A percentile compares a stretch with the other conserved stretches of the same genome.
phyloP scores from a whole-genome alignment of 2,888 invertebrate species.

The Marasmarcha lunaedactyla region DNA sequence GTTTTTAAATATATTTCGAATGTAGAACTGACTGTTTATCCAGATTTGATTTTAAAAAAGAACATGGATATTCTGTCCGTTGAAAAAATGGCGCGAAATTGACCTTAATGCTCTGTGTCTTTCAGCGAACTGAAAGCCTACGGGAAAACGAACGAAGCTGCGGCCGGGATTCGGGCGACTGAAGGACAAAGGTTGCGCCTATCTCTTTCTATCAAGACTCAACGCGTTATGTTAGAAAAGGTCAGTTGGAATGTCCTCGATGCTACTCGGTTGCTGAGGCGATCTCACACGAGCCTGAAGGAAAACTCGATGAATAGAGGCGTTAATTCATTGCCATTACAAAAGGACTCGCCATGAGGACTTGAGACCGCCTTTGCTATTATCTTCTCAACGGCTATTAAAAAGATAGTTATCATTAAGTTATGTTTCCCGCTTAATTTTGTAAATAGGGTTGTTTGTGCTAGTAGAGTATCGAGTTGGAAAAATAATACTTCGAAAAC shows the following conservation, averaged over 20 bases:
- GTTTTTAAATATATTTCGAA: too few species aligned
- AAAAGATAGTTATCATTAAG: not conserved
- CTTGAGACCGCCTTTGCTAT: not conserved
- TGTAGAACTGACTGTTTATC: too few species aligned
- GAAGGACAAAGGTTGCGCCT: slow-evolving; percentile 20
- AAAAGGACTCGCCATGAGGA: not conserved
- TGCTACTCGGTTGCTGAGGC: not conserved
- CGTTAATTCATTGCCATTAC: not conserved
- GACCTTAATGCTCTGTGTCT: too few species aligned
- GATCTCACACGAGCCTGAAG: not conserved
- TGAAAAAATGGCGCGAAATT: too few species aligned
- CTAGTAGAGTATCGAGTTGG: too few species aligned
- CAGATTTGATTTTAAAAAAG: too few species aligned
- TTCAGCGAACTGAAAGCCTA: slow-evolving; percentile 30
- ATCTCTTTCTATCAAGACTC: slow-evolving; percentile 31
- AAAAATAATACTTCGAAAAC: too few species aligned
- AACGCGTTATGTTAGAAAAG: slow-evolving; percentile 42
- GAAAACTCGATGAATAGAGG: not conserved
- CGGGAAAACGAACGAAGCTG: slow-evolving; percentile 59
- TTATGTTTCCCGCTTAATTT: too few species aligned
- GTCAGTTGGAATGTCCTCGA: slow-evolving; percentile 17
- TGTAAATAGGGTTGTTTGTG: too few species aligned
- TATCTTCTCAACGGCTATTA: not conserved
- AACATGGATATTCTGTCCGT: too few species aligned
- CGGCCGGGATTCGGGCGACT: slow-evolving; percentile 42